Evolutionary conservation across 2,113 vertebrate species (phyloP), one percentile per base, ranked within the genome.

Genomic region (Caloenas nicobarica): DNA sequence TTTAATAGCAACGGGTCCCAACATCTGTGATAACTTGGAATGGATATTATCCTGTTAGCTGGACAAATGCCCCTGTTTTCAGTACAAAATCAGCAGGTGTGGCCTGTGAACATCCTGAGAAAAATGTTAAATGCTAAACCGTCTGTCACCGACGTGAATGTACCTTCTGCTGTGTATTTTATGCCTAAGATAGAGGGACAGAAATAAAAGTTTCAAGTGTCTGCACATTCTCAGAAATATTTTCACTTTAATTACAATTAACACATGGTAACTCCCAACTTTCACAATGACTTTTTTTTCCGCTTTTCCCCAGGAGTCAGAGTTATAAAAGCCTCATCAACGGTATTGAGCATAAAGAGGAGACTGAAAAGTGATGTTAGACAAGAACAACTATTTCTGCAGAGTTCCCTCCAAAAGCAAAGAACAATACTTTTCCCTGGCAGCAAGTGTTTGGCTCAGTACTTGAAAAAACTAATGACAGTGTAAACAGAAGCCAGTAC

Each of bases 351-450:
- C 42, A 13, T 33, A 58, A 76, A 44, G 23, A 69, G 48, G 19
- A 79, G 64, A n/a, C 18, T 60, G 54, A 71, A 91, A 81, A 60
- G 28, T 17, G 18, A 22, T 48, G 38, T 88, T 90, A 61, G 53
- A 38, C 24, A 53, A 90, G 57, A 94, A 38, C 38, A 85, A 48
- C 31, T 57, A 2, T 71, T 95, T 88, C 72, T 84, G n/a, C 69
- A 81, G 72, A 74, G 34, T 62, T 97, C 93, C 53, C 29, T 89
- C 51, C 23, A 62, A 72, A 51, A 90, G 13, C 46, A 56, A 69
- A 87, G 79, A 81, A 95, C 76, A 95, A 92, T 94, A 48, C 70
- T 36, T 92, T 66, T 53, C 25, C 58, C 38, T 50, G 65, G 40
- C 74, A 85, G 34, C 29, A 69, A 65, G 13, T 72, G 33, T 76